A percentile compares a stretch with the other conserved stretches of the same genome.
Evolutionary conservation across 2,113 vertebrate species (phyloP).

Genomic region (Lagenorhynchus albirostris): DNA sequence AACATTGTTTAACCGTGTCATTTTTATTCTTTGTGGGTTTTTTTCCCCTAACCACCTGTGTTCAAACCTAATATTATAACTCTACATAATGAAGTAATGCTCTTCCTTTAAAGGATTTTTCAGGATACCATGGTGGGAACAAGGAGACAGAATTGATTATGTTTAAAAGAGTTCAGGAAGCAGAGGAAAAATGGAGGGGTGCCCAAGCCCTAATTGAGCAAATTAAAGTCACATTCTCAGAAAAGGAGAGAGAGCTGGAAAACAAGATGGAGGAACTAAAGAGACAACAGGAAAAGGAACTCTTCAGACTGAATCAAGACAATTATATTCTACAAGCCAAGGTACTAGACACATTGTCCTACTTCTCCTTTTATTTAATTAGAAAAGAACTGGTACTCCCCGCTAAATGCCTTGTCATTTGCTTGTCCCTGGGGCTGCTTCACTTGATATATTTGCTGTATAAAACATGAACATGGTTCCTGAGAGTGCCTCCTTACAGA

Average conservation of each 20-base stretch:
- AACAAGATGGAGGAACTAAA: slow-evolving; percentile 79
- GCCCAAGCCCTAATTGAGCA: slow-evolving; percentile 79
- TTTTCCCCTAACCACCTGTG: background rate
- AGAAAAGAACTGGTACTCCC: background rate
- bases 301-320: slow-evolving; percentile 86
- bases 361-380: background rate
- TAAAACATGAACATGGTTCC: background rate
- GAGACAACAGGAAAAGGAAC: slow-evolving; percentile 82
- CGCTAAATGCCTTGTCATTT: background rate
- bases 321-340: slow-evolving; percentile 92
- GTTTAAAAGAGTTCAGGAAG: slow-evolving; percentile 79
- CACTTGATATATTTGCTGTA: background rate
- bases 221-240: slow-evolving; percentile 81
- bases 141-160: slow-evolving; percentile 79
- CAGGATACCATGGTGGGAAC: slow-evolving; percentile 55
- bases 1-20: background rate
- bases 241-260: slow-evolving; percentile 83
- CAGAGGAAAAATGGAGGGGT: slow-evolving; percentile 79
- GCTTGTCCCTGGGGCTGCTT: background rate
- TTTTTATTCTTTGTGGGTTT: background rate
- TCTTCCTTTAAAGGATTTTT: slow-evolving; percentile 70
- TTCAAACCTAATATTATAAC: background rate
- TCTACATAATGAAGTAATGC: background rate
- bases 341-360: slow-evolving; percentile 76
- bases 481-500: background rate